These are phyloP conservation scores for Coranthus polyacanthus DNA, from an alignment of 2,797 vertebrate genomes.

Conservation along the genomic window DNA sequence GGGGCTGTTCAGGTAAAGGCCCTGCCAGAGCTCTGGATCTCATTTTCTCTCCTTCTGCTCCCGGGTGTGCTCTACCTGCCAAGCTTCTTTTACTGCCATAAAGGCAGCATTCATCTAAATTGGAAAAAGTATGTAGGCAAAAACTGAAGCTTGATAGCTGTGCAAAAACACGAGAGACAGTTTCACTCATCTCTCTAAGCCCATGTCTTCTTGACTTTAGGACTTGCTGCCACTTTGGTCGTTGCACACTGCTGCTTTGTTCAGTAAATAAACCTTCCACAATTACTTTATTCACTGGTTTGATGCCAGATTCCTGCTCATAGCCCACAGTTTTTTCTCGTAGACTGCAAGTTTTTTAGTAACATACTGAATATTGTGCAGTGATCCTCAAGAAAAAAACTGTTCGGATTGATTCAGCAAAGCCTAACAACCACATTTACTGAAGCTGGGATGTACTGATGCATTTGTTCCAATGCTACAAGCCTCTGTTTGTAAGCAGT, in stretches of 20 bases:
- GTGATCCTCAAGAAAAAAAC: constrained; percentile 9
- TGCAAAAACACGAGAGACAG: constrained; percentile 58
- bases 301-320: constrained; percentile 46
- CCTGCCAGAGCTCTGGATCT: constrained; percentile 85
- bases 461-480: constrained; percentile 51
- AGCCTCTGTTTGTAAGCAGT: constrained; percentile 66
- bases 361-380: constrained; percentile 8
- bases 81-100: constrained; percentile 79
- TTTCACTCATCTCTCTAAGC: constrained; percentile 63
- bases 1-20: constrained; percentile 77
- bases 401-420: constrained; percentile 68
- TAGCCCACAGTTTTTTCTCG: background rate
- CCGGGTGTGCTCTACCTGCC: constrained; percentile 79
- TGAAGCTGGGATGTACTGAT: constrained; percentile 32
- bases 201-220: constrained; percentile 38
- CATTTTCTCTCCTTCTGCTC: constrained; percentile 83
- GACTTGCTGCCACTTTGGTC: constrained; percentile 39
- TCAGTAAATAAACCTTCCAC: constrained; percentile 66
- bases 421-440: constrained; percentile 51
- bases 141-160: constrained; percentile 70
- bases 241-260: constrained; percentile 68
- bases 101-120: constrained; percentile 83
- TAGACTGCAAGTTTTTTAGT: constrained; percentile 17
- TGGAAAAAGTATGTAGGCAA: constrained; percentile 79
- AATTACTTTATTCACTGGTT: constrained; percentile 61